Percentiles rank a stretch among this genome's conserved stretches.
Conservation (phyloP, 2,113 vertebrate species). For the Thermophis baileyi region DNA sequence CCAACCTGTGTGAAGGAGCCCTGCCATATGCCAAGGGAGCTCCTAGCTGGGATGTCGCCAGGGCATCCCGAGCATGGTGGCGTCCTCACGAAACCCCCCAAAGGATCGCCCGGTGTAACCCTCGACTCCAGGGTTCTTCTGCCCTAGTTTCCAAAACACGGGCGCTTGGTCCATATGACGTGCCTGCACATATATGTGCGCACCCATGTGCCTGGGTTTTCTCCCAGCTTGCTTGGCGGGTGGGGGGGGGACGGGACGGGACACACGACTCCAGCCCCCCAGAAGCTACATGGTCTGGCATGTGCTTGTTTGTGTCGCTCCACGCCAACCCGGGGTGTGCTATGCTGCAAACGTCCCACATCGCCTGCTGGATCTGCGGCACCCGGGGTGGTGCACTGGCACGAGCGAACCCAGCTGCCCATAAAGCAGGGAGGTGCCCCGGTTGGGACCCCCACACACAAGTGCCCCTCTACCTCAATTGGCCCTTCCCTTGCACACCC, state of each 20-base stretch:
- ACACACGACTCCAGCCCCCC: too few relatives aligned
- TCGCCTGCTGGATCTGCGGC: neutral
- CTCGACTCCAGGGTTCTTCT: neutral
- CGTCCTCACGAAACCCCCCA: neutral
- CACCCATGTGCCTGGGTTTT: neutral
- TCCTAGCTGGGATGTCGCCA: neutral
- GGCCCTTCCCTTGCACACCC: neutral
- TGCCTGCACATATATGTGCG: accelerated
- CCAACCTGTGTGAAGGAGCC: neutral
- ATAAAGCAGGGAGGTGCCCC: neutral
- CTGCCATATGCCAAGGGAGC: neutral
- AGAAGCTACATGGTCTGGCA: neutral
- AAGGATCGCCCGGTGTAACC: neutral
- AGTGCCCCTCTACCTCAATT: too few relatives aligned
- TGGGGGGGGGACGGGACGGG: too few relatives aligned
- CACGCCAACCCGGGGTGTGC: neutral
- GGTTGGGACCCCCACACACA: neutral
- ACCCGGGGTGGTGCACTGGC: neutral
- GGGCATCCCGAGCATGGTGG: neutral
- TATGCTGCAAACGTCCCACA: neutral
- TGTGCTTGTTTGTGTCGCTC: neutral
- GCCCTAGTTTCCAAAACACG: neutral
- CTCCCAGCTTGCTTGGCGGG: neutral
- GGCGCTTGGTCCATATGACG: neutral
- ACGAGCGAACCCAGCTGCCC: neutral